A percentile compares a stretch with the other conserved stretches of the same genome.
These are phyloP conservation scores for Drosophila miranda DNA, from an alignment of 1,140 invertebrate genomes.

Conservation along the genomic window DNA sequence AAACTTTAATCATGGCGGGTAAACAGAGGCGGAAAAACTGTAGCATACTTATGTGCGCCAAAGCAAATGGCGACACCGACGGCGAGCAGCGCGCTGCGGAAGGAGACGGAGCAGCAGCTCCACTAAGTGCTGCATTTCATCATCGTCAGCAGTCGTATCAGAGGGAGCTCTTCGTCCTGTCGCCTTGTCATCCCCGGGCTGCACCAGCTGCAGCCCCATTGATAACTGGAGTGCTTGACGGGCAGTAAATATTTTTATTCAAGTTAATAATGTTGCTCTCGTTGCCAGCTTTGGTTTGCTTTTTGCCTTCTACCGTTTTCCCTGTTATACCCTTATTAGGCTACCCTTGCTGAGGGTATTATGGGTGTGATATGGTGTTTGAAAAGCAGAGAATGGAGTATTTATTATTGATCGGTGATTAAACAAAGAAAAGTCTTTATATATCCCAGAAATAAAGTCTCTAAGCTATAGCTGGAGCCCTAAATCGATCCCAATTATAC, in stretches of 20 bases:
- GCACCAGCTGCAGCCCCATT: constrained; percentile 41
- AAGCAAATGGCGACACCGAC: constrained; percentile 63
- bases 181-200: constrained; percentile 34
- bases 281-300: constrained; percentile 49
- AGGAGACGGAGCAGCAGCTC: too few relatives aligned
- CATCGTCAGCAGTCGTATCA: constrained; percentile 46
- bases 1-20: constrained; percentile 70
- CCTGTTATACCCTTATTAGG: neutral
- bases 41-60: constrained; percentile 53
- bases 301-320: constrained; percentile 40
- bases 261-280: constrained; percentile 77
- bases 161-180: constrained; percentile 29
- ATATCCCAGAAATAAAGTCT: too few relatives aligned
- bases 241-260: constrained; percentile 80
- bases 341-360: too few relatives aligned
- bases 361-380: too few relatives aligned
- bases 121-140: constrained; percentile 76
- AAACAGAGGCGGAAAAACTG: constrained; percentile 51
- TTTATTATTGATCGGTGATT: too few relatives aligned
- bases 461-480: too few relatives aligned
- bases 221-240: constrained; percentile 67
- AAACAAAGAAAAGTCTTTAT: too few relatives aligned
- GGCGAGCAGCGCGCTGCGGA: too few relatives aligned
- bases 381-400: too few relatives aligned
- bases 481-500: too few relatives aligned